Base-by-base conservation (phyloP, 2,797 vertebrate species). In the Argyrosomus regius region DNA sequence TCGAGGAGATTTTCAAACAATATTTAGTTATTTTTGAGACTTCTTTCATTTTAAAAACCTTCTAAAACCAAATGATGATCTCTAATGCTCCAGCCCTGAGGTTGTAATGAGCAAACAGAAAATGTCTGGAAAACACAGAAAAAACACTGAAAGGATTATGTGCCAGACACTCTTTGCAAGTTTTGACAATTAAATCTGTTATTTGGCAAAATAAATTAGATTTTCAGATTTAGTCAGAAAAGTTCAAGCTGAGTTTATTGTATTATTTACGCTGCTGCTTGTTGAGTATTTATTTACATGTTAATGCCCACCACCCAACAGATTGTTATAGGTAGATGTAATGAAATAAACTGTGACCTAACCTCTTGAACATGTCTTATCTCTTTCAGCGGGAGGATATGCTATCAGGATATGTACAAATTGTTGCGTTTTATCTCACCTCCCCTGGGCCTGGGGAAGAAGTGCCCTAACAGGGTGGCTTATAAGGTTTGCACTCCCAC, bases 371-470 rank as follows among this genome's bases (percentile, higher is more conserved):
- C 84, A 16, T 91, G 67, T 95, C 63, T 91, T 80, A 93, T 97
- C 93, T 96, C 95, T 95, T 98, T 93, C 97, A 98, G 97, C 80
- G 97, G 96, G 95, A 96, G 96, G 92, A 97, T 99, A 92, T 97
- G 96, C 95, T 99, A 97, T 97, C 97, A 96, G 97, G 97, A 98
- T 94, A 97, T 98, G 97, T 98, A 98, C 97, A 98, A 96, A 97
- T 96, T 99, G 96, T 97, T 98, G 91, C 97, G 95, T 93, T 95
- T 97, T 93, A 98, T 99, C 96, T 97, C 97, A 49, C 98, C 97
- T 87, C 97, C 98, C 73, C 96, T 98, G 92, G 98, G 97, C 95
- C 96, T 98, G 96, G 98, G 98, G 90, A 98, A 96, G 97, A 98
- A 97, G 95, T 99, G 97, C 93, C 98, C 97, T 81, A 97, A 95